Evolutionary conservation across 2,888 invertebrate genomes (phyloP), one percentile per base, ranked within the genome.

Genomic region (Andrena flavipes): DNA sequence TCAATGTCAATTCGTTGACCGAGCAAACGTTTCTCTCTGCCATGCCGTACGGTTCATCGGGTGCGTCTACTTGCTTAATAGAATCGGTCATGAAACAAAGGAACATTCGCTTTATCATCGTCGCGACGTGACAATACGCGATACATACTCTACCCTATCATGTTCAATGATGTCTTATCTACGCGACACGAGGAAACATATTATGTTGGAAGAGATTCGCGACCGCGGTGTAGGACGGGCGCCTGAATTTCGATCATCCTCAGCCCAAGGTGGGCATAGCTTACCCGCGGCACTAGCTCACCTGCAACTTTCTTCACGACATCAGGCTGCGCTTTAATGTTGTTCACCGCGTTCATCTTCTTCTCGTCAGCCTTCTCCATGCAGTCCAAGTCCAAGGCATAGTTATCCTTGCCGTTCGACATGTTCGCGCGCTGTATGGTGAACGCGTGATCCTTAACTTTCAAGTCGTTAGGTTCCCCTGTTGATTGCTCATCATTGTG

Each of bases 301-400:
- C 93, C 93, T 87, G 91, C 91, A n/a, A 92, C 88, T 84, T 92
- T 93, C 49, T 91, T 90, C 29, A 90, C 86, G 23, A 91, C 83
- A 2, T 81, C 88, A 2, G 88, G 88, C 56, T 90, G 92, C 26
- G 90, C 83, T 42, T 90, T 91, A 33, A 93, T 68, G 20, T 91
- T 91, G 48, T 84, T 73, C 7, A 90, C 79, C 56, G 84, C 82
- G 26, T 89, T 89, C 59, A 90, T 20, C 71, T 89, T 91, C 49
- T 79, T 77, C 67, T 79, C 80, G 49, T 82, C 60, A 30, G 10
- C 70, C 48, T 82, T 87, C 56, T 77, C 84, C 7, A 78, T 77
- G 5, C 54, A 76, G 10, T 82, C 84, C 80, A 87, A 87, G 59
- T 87, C 78, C 60, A 91, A 70, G 4, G 88, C 84, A 63, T 88